Conservation (phyloP, 2,888 invertebrate genomes). For the Lypha dubia region DNA sequence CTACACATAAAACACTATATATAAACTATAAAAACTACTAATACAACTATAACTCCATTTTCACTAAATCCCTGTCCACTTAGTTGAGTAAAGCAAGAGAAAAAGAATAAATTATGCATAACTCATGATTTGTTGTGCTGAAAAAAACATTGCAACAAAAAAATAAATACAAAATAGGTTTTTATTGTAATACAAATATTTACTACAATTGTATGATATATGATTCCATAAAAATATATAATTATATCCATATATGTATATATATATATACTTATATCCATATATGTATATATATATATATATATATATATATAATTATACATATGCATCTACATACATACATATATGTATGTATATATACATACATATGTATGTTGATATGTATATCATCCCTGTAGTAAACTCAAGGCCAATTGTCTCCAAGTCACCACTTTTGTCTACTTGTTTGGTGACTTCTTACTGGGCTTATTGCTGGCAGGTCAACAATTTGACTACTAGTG, state of each 20-base stretch:
- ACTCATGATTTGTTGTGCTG: constrained; percentile 38
- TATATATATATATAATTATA: too few species aligned
- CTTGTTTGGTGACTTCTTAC: too few species aligned
- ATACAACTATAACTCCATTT: constrained; percentile 57
- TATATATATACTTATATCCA: constrained; percentile 20
- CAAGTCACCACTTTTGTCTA: too few species aligned
- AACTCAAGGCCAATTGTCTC: too few species aligned
- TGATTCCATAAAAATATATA: constrained; percentile 17
- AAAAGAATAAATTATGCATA: constrained; percentile 43
- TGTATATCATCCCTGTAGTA: too few species aligned
- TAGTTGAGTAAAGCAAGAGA: constrained; percentile 52
- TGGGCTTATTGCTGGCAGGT: too few species aligned
- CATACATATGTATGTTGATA: background rate
- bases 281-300: background rate
- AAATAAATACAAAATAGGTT: constrained; percentile 31
- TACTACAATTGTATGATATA: constrained; percentile 21
- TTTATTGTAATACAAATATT: constrained; percentile 21
- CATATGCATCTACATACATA: too few species aligned
- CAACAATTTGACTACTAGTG: too few species aligned
- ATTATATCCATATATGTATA: constrained; percentile 32
- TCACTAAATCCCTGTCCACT: constrained; percentile 50
- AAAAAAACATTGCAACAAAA: constrained; percentile 52
- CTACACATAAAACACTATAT: constrained; percentile 52
- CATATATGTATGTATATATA: too few species aligned
- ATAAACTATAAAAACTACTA: constrained; percentile 60